These are phyloP conservation scores for Formica exsecta DNA, from an alignment of 1,140 invertebrate species.

Conservation along the genomic window DNA sequence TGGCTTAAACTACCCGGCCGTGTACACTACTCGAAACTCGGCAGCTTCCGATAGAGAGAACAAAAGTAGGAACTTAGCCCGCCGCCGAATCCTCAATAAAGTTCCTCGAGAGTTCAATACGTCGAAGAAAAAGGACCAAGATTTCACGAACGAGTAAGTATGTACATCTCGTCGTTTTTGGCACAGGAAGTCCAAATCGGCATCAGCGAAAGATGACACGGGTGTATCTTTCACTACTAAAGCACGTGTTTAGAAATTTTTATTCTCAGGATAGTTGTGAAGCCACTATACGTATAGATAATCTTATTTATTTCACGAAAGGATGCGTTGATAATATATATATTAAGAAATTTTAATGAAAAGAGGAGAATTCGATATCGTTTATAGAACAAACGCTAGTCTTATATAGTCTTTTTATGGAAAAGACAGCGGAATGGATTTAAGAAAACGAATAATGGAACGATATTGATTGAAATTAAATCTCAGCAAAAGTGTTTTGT, in stretches of 20 bases:
- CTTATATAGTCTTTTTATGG: background rate
- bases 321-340: background rate
- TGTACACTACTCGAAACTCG: slow-evolving; percentile 56
- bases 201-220: background rate
- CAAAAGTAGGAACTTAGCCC: slow-evolving; percentile 60
- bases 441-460: slow-evolving; percentile 10
- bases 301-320: background rate
- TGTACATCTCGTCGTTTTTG: background rate
- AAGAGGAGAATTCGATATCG: background rate
- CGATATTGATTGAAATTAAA: slow-evolving; percentile 43
- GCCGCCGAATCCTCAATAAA: slow-evolving; percentile 39
- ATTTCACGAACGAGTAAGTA: background rate
- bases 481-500: slow-evolving; percentile 13
- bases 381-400: slow-evolving; percentile 1
- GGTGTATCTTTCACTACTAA: background rate
- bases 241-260: background rate
- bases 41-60: slow-evolving; percentile 59
- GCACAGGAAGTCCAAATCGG: background rate
- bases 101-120: slow-evolving; percentile 36
- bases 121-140: slow-evolving; percentile 52
- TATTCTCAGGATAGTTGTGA: background rate
- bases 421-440: background rate
- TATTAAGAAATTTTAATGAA: no score
- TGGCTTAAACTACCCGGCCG: slow-evolving; percentile 52
- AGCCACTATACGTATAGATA: no score